Conservation (phyloP, 2,888 invertebrate genomes). For the Philaethria dido region DNA sequence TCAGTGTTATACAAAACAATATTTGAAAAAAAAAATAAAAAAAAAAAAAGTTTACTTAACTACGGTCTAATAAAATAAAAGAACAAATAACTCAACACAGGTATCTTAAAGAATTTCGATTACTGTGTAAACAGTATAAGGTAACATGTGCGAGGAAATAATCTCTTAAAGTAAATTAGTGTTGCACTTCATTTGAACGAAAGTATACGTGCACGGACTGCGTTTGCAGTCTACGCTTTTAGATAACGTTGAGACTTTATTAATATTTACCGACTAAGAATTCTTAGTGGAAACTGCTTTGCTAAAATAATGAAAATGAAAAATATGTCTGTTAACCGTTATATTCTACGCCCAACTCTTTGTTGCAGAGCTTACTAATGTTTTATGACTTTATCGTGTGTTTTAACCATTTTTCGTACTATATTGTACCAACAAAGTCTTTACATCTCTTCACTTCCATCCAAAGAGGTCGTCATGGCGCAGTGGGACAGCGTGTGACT, state of each 20-base stretch:
- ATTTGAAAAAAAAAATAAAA: too few relatives aligned
- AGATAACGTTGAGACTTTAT: conserved; percentile 46
- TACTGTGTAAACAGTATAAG: conserved; percentile 59
- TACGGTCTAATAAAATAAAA: background rate
- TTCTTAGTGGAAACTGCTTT: conserved; percentile 41
- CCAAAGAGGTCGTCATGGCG: too few relatives aligned
- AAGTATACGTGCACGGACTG: conserved; percentile 60
- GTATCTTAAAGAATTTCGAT: conserved; percentile 64
- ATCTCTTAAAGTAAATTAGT: conserved; percentile 73
- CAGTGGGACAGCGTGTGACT: too few relatives aligned
- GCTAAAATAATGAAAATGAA: conserved; percentile 43
- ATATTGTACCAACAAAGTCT: too few relatives aligned
- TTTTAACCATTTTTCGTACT: background rate
- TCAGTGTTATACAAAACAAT: too few relatives aligned
- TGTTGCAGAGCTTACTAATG: background rate
- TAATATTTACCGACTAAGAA: conserved; percentile 47
- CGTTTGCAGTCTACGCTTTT: conserved; percentile 46
- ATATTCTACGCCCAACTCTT: background rate
- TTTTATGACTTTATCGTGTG: background rate
- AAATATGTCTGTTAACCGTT: conserved; percentile 38
- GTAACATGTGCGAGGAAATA: conserved; percentile 72
- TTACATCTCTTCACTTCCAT: too few relatives aligned
- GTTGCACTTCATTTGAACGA: conserved; percentile 69
- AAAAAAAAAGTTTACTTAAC: background rate
- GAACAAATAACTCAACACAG: conserved; percentile 49